phyloP scores from a whole-genome alignment of 2,113 vertebrate species.

The Pipra filicauda region DNA sequence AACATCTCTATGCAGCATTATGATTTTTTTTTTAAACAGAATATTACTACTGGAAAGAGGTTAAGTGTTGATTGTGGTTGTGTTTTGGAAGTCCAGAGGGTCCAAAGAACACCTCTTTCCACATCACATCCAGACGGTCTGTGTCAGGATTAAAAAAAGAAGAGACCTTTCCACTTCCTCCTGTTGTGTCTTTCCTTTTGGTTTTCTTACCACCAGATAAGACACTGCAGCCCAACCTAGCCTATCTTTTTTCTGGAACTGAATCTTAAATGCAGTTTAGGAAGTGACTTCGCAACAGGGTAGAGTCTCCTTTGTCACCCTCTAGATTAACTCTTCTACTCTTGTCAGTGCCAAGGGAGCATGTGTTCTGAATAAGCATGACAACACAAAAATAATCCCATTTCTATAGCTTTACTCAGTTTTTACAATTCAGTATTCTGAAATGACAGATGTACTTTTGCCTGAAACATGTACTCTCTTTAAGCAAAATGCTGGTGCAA shows the following conservation, averaged over 20 bases:
- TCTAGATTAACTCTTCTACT: neutral
- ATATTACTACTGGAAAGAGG: neutral
- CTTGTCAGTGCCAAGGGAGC: neutral
- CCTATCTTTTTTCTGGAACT: neutral
- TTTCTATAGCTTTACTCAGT: neutral
- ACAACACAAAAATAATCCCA: slow-evolving; percentile 3
- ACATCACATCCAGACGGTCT: neutral
- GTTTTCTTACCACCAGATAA: neutral
- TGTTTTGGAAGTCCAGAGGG: neutral
- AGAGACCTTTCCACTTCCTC: neutral
- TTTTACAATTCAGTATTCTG: slow-evolving; percentile 10
- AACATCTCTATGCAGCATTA: neutral
- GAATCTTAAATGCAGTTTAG: neutral
- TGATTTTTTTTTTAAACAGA: neutral
- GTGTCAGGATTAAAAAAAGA: neutral
- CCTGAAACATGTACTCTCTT: neutral
- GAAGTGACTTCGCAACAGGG: neutral
- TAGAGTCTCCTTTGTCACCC: neutral
- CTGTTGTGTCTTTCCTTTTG: neutral
- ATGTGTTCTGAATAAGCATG: neutral
- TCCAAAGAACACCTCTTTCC: neutral
- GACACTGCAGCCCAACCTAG: neutral
- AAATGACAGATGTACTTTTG: neutral
- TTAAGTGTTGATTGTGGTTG: neutral
- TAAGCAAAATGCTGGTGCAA: slow-evolving; percentile 1